These are phyloP conservation scores for Halcyon chelicuti DNA, from an alignment of 2,797 vertebrate species.

Conservation along the genomic window DNA sequence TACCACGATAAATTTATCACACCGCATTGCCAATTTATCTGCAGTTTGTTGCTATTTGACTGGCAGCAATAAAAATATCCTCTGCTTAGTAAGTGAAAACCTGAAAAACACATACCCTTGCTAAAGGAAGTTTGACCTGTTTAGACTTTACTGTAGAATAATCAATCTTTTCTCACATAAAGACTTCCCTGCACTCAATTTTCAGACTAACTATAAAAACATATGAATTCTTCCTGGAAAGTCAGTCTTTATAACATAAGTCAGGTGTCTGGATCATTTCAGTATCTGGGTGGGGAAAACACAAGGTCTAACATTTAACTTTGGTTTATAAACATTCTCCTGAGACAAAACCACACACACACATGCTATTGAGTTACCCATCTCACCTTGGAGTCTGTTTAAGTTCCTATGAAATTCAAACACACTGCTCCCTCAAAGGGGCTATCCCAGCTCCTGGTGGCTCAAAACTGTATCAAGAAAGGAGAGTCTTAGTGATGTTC, in stretches of 20 bases:
- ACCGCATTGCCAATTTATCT: neutral
- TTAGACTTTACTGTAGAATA: neutral
- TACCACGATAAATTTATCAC: neutral
- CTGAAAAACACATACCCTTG: neutral
- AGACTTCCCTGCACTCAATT: neutral
- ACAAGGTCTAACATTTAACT: neutral
- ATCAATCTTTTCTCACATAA: neutral
- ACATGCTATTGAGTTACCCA: neutral
- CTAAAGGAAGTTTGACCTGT: neutral
- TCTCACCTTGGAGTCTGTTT: neutral
- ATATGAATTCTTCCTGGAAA: neutral
- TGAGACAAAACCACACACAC: neutral
- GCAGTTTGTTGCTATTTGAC: constrained; percentile 4
- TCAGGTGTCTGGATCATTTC: neutral
- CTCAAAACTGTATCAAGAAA: constrained; percentile 44
- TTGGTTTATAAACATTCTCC: neutral
- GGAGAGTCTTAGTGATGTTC: neutral
- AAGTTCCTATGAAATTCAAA: neutral
- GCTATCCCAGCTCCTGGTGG: neutral
- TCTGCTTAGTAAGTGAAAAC: neutral
- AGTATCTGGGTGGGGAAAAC: neutral
- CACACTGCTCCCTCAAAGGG: neutral
- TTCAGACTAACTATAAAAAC: neutral
- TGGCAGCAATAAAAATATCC: neutral
- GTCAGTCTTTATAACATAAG: neutral